Evolutionary conservation across 92 coral and sea anemone species (phyloP).

Genomic region (Paramuricea clavata): DNA sequence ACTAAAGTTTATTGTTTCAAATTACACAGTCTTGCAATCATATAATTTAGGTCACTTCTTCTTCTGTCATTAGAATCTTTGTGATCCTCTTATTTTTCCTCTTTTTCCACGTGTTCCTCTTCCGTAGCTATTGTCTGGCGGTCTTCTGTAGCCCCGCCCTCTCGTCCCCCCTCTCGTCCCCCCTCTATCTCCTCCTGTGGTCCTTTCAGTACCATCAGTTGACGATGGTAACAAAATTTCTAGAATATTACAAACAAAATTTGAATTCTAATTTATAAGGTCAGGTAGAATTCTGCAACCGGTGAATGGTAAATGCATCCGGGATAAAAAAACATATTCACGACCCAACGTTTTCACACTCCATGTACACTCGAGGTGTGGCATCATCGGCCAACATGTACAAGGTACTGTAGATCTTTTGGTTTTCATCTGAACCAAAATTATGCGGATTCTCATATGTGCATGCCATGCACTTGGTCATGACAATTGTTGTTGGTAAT

Average conservation of each 20-base stretch:
- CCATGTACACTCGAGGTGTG: not conserved
- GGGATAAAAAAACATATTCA: not conserved
- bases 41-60: not conserved
- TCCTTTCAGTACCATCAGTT: not conserved
- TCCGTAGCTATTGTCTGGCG: not conserved
- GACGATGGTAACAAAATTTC: conserved; percentile 4
- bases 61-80: not conserved
- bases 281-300: too few relatives aligned
- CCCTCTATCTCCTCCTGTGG: not conserved
- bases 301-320: too few relatives aligned
- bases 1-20: not conserved
- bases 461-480: too few relatives aligned
- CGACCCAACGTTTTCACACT: not conserved
- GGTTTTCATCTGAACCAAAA: too few relatives aligned
- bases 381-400: not conserved
- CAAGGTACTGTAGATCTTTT: too few relatives aligned
- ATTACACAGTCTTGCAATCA: not conserved
- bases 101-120: not conserved
- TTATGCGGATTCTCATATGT: too few relatives aligned
- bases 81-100: not conserved
- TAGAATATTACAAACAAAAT: not conserved
- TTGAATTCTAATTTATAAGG: too few relatives aligned
- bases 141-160: not conserved
- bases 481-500: too few relatives aligned
- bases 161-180: not conserved